A percentile compares a stretch with the other conserved stretches of the same genome.
These are phyloP conservation scores for Dendrolimus houi DNA, from an alignment of 2,888 invertebrate genomes.

Conservation along the genomic window DNA sequence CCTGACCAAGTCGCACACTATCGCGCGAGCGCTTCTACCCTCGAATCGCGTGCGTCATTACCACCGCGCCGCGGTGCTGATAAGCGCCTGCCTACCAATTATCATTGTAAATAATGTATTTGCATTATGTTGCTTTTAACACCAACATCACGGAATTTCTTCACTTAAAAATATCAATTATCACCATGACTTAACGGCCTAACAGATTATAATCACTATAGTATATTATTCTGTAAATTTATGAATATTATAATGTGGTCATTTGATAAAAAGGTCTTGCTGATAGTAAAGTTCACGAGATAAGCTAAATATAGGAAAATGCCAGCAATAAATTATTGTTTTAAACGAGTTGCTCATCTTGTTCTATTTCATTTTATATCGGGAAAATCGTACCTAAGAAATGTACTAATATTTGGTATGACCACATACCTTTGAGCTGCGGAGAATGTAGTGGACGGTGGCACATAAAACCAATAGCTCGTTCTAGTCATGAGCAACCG, in stretches of 20 bases:
- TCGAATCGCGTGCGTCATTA: constrained; percentile 64
- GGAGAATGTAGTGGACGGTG: constrained; percentile 50
- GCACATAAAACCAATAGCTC: constrained; percentile 62
- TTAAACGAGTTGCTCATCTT: constrained; percentile 3
- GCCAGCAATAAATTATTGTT: constrained; percentile 30
- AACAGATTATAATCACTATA: constrained; percentile 41
- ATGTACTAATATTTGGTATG: constrained; percentile 7
- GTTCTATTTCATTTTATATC: not conserved
- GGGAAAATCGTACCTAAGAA: not conserved
- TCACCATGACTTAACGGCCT: constrained; percentile 28
- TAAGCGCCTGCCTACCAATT: constrained; percentile 66
- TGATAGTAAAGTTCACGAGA: constrained; percentile 65
- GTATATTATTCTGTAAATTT: constrained; percentile 43
- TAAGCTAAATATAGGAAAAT: constrained; percentile 66
- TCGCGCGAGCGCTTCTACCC: constrained; percentile 38
- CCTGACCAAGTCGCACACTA: constrained; percentile 41
- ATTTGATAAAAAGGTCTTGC: constrained; percentile 64
- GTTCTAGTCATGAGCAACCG: constrained; percentile 73
- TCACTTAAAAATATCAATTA: constrained; percentile 39
- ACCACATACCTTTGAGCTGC: not conserved
- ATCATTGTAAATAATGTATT: constrained; percentile 73
- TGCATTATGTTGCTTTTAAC: constrained; percentile 47
- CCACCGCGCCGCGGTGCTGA: constrained; percentile 61
- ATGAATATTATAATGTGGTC: constrained; percentile 25
- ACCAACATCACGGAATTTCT: constrained; percentile 45